Evolutionary conservation across 2,888 invertebrate genomes (phyloP).

Genomic region (Ectropis crepuscularia): DNA sequence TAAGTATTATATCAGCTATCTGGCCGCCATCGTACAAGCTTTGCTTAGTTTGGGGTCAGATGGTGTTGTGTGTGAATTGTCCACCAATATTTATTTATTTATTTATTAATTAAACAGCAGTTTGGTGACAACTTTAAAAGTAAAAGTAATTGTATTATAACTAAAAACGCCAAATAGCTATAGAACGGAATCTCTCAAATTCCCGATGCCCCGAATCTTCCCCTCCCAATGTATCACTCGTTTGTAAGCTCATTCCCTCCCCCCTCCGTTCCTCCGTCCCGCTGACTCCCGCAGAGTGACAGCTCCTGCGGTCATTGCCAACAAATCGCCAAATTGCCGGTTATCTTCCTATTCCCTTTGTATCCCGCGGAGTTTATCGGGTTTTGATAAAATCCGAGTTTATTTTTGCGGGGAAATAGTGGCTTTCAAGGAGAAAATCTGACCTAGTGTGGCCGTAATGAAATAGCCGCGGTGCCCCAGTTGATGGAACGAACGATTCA

Average conservation of each 20-base stretch:
- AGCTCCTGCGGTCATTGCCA: conserved; percentile 37
- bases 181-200: conserved; percentile 2
- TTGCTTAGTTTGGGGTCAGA: too few species aligned
- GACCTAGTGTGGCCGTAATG: too few species aligned
- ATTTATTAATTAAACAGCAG: too few species aligned
- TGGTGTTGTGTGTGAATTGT: too few species aligned
- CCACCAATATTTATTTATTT: too few species aligned
- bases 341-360: conserved; percentile 22
- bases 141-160: not conserved
- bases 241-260: conserved; percentile 27
- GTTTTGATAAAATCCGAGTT: conserved; percentile 16
- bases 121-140: too few species aligned
- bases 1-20: too few species aligned
- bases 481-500: too few species aligned
- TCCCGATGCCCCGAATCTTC: conserved; percentile 7
- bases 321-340: conserved; percentile 31
- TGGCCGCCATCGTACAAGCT: too few species aligned
- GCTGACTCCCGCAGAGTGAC: conserved; percentile 26
- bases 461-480: too few species aligned
- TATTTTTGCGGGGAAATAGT: not conserved
- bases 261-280: conserved; percentile 17
- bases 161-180: conserved; percentile 1
- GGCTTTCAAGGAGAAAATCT: too few species aligned
- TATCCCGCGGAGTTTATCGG: conserved; percentile 17
- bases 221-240: conserved; percentile 15